Evolutionary conservation across 2,888 invertebrate species (phyloP), one percentile per base, ranked within the genome.

Genomic region (Argyresthia goedartella): DNA sequence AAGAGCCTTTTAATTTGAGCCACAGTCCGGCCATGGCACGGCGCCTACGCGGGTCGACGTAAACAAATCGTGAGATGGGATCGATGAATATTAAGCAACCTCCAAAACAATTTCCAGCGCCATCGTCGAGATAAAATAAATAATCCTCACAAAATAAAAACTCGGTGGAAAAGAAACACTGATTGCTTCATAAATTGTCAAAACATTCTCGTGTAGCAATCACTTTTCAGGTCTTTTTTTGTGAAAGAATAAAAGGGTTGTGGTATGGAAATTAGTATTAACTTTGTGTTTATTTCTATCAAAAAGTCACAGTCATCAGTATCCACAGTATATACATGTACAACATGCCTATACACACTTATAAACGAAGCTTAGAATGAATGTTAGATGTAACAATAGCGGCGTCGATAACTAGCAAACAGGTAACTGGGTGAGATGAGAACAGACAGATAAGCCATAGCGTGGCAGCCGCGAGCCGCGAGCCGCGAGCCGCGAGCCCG

Each of bases 121-220:
- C 72, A 66, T 73, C 66, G 65, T 62, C 60, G 63, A 73, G 69
- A 76, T 72, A 73, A 76, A 76, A 76, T 74, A 76, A 80, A 80
- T 78, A 78, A 78, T 75, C 67, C 67, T 65, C 69, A 69, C 65
- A 65, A 70, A 76, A 81, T 77, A 79, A 77, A 79, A 67, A 69
- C 2, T 39, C 36, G 39, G 15, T 62, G 63, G 66, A 63, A 68
- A 73, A 76, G 71, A 71, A 75, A 71, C 73, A 71, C 69, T 77
- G 81, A 81, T 81, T 81, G 79, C 76, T 75, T 79, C 80, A 80
- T 81, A 82, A 81, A 81, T 82, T 81, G 79, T 74, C 74, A 76
- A 73, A 74, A 73, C 63, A 69, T 70, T 71, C 65, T 66, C 62
- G 64, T 64, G 64, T 66, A 66, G 66, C 68, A 69, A 73, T 71